Base-by-base conservation (phyloP, 2,113 vertebrate genomes). In the Salminus brasiliensis region DNA sequence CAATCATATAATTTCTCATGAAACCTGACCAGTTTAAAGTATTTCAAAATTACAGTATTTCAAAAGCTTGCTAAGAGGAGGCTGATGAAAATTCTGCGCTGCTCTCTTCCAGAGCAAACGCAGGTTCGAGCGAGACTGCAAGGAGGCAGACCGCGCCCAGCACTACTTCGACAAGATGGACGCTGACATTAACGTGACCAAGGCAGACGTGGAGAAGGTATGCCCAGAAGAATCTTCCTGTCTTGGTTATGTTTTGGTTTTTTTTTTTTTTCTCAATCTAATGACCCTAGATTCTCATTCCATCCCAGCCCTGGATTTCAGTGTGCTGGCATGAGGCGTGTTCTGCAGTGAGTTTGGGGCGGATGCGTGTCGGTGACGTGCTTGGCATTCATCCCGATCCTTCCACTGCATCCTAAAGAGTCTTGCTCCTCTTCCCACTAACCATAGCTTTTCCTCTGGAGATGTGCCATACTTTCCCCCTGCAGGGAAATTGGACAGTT, bases 161-260 rank as follows among this genome's bases (percentile, higher is more conserved):
- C 97, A 98, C 71, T 90, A 96, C 82, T 98, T 97, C 0, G 96
- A 98, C 89, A 95, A 95, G 43, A 96, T 98, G 88, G 97, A 99
- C 11, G 94, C 95, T 0, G 98, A 99, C 90, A 95, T 96, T 82
- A 97, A 96, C 0, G 95, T 96, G 68, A 96, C 95, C 13, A 97
- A 98, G 88, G 96, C 95, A 0, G 97, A 99, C 1, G 96, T 96
- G 32, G 97, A 99, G 75, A 99, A 99, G 94, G 97, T 98, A 83
- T 87, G 83, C 21, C 13, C 77, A 39, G 45, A 34, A n/a, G 15
- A 9, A 32, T 6, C 60, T 63, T 2, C 12, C 60, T 2, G 4
- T 16, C 27, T 60, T 2, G n/a, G n/a, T n/a, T n/a, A n/a, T n/a
- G n/a, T n/a, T n/a, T n/a, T n/a, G n/a, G n/a, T 57, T 0, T 60